A percentile compares a stretch with the other conserved stretches of the same genome.
Evolutionary conservation across 2,113 vertebrate species (phyloP).

Genomic region (Gracilinanus agilis): DNA sequence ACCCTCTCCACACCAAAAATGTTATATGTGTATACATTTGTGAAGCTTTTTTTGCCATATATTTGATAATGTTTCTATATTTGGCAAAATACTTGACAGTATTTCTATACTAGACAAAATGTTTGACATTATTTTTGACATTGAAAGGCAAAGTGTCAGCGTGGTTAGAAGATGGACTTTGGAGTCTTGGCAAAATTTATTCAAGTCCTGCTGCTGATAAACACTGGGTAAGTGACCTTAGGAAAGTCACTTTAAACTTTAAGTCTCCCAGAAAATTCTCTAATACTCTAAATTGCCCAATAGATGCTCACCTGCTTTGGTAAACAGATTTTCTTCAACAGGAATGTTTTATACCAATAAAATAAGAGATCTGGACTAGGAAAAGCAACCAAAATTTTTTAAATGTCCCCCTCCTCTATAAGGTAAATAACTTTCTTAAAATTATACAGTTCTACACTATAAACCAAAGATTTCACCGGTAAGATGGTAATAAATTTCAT

Average conservation of each 20-base stretch:
- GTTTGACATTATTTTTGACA: background rate
- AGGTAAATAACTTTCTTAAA: background rate
- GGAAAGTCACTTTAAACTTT: background rate
- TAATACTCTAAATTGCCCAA: background rate
- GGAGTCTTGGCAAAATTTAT: background rate
- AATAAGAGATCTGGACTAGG: background rate
- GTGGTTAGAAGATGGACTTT: background rate
- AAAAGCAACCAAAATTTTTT: background rate
- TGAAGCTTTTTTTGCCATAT: background rate
- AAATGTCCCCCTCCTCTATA: background rate
- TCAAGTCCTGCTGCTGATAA: background rate
- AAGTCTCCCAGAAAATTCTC: background rate
- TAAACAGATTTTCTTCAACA: background rate
- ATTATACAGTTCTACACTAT: background rate
- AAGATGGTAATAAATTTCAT: background rate
- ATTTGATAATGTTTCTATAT: background rate
- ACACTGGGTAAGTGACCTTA: background rate
- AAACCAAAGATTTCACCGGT: background rate
- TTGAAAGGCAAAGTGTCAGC: background rate
- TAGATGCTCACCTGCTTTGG: background rate
- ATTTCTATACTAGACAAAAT: background rate
- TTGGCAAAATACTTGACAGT: background rate
- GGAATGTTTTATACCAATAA: background rate
- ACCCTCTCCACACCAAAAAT: background rate
- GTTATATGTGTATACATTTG: background rate